Evolutionary conservation across 2,797 vertebrate genomes (phyloP).

Genomic region (Melopsittacus undulatus): DNA sequence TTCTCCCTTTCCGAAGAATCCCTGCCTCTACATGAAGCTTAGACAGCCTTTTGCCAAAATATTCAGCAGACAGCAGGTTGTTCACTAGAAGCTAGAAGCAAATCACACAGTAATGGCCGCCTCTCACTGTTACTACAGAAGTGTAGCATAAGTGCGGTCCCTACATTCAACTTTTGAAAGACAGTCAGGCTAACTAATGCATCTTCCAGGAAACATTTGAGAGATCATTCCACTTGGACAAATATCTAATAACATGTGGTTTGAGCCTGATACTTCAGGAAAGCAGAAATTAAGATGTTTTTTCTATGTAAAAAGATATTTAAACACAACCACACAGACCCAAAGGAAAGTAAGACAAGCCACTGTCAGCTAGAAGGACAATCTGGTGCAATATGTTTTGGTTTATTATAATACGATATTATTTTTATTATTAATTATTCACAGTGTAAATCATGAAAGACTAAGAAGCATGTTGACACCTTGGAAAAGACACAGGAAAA

Average conservation of each 20-base stretch:
- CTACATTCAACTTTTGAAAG: background rate
- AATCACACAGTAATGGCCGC: background rate
- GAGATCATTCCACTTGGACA: background rate
- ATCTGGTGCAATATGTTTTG: background rate
- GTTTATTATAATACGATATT: conserved; percentile 22
- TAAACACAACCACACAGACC: background rate
- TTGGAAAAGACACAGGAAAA: conserved; percentile 32
- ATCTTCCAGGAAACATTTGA: background rate
- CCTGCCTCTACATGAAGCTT: background rate
- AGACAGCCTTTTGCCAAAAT: background rate
- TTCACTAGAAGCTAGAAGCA: background rate
- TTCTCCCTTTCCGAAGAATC: background rate
- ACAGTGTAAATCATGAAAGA: background rate
- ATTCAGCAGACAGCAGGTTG: background rate
- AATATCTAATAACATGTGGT: background rate
- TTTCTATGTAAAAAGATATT: background rate
- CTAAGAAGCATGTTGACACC: background rate
- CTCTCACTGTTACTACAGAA: background rate
- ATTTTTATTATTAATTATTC: conserved; percentile 48
- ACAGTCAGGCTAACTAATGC: background rate
- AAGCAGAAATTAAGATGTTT: background rate
- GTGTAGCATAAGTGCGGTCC: background rate
- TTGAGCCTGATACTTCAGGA: background rate
- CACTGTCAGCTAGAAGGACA: background rate
- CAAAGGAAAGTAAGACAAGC: background rate